phyloP scores from a whole-genome alignment of 2,797 vertebrate genomes.

The Ficedula albicollis region DNA sequence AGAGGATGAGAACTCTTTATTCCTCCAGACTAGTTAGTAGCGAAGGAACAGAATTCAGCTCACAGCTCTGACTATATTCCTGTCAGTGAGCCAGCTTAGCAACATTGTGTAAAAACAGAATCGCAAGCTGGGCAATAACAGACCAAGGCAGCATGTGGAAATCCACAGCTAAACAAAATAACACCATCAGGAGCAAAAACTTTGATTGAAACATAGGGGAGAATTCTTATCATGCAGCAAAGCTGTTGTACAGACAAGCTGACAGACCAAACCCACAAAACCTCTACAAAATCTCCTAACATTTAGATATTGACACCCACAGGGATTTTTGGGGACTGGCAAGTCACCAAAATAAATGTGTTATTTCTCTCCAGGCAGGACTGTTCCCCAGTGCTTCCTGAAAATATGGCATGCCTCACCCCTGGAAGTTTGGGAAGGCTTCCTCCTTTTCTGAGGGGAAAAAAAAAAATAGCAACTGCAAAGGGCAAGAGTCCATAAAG shows the following conservation, averaged over 20 bases:
- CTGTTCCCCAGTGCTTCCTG: neutral
- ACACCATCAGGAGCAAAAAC: neutral
- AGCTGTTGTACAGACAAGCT: neutral
- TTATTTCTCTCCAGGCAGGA: neutral
- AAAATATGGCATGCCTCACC: neutral
- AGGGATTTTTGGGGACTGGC: neutral
- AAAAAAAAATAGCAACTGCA: neutral
- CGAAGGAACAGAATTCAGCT: neutral
- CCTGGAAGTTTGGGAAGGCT: neutral
- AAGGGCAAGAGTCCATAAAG: conserved; percentile 27
- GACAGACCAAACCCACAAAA: neutral
- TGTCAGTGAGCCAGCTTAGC: neutral
- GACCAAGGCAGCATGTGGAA: neutral
- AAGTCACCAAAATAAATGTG: neutral
- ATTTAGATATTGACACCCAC: neutral
- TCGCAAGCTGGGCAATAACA: neutral
- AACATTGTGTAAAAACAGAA: neutral
- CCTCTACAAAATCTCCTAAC: neutral
- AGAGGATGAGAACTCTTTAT: neutral
- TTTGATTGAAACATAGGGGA: rapidly evolving
- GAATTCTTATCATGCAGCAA: neutral
- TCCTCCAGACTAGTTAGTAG: neutral
- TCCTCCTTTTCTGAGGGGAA: neutral
- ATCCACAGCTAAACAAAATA: neutral
- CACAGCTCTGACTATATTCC: neutral